Base-by-base conservation (phyloP, 2,113 vertebrate species). In the Jaculus jaculus region DNA sequence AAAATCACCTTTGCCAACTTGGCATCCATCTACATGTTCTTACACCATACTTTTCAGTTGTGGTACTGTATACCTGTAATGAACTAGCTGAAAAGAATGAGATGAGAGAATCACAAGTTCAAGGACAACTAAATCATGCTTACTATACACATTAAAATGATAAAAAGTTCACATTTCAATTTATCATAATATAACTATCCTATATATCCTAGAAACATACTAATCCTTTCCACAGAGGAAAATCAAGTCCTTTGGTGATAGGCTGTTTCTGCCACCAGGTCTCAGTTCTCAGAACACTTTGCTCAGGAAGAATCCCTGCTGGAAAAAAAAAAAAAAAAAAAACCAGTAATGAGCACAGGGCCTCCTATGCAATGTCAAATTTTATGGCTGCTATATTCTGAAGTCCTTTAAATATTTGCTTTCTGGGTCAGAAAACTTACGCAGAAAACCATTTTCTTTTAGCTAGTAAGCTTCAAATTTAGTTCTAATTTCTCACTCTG, bases 401-500 rank as follows among this genome's bases (percentile, higher is more conserved):
- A 95, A 24, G 5, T 37, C 26, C 5, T 89, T 89, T 91, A 78
- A 82, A 88, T 89, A 77, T 60, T 65, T 83, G 18, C 91, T 86
- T 93, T 83, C 74, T 74, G 65, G 73, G 54, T 61, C 3, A 79
- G 79, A 58, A 79, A 26, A 1, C 86, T 79, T 86, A 66, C 34
- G 71, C 34, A 88, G 60, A 93, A 85, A 87, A 65, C 71, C 10
- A 54, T 79, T 91, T 84, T 89, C 24, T 85, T 86, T 91, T 66
- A 89, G 39, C 32, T 91, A 69, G 60, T 83, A 18, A 89, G 86
- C 82, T 82, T 94, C 73, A 82, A 93, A 91, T 21, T 69, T 90
- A 79, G n/a, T 39, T 86, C 66, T 88, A 79, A 73, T 61, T 79
- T 86, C 39, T 91, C 34, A 85, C 42, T 73, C 58, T 12, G 32